Conservation (phyloP, 2,113 vertebrate species). For the Nyctibius bracteatus region DNA sequence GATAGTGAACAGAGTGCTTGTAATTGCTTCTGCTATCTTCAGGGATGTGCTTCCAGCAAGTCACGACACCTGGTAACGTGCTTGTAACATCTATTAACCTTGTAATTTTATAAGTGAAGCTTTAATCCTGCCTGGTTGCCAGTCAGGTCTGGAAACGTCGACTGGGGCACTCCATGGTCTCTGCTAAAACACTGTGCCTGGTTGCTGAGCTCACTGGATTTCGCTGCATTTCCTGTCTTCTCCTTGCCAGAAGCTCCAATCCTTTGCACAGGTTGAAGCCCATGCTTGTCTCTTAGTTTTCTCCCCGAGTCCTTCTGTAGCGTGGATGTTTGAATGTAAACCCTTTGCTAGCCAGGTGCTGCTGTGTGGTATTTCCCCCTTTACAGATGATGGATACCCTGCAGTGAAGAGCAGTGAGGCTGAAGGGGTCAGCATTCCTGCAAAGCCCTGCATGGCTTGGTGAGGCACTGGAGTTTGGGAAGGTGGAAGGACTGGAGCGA, state of each 20-base stretch:
- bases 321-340: neutral
- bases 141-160: neutral
- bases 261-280: neutral
- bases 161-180: neutral
- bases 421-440: neutral
- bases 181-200: neutral
- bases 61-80: neutral
- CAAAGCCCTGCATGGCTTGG: neutral
- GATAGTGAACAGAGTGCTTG: neutral
- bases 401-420: neutral
- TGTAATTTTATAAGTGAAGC: constrained; percentile 14
- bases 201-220: neutral
- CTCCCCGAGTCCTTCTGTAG: neutral
- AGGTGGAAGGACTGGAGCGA: neutral
- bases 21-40: constrained; percentile 32
- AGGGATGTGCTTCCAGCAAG: constrained; percentile 20
- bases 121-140: neutral
- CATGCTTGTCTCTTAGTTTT: neutral
- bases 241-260: neutral
- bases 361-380: neutral
- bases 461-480: neutral
- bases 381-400: neutral
- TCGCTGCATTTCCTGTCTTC: neutral
- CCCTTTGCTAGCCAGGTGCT: neutral
- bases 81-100: constrained; percentile 27